Evolutionary conservation across 1,140 invertebrate genomes (phyloP).

Genomic region (Drosophila yakuba): DNA sequence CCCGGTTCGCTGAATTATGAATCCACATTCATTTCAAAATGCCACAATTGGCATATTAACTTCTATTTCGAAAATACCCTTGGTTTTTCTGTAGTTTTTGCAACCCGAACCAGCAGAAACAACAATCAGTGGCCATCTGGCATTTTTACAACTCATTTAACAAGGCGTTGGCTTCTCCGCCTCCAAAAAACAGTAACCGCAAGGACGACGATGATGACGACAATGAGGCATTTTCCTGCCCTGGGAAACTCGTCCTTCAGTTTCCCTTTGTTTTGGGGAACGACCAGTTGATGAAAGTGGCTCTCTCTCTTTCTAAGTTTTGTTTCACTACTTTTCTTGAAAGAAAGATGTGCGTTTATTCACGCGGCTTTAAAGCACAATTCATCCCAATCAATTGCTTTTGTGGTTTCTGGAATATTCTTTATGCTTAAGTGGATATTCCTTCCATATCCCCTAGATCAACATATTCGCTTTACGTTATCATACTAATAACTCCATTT

Average conservation of each 20-base stretch:
- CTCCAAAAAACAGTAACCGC: slow-evolving; percentile 36
- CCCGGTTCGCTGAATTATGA: no score
- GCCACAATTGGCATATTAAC: background rate
- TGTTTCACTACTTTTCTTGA: no score
- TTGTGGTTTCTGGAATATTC: no score
- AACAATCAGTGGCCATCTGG: slow-evolving; percentile 43
- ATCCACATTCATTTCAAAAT: no score
- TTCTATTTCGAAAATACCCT: background rate
- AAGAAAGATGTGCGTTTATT: no score
- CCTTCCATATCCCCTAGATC: background rate
- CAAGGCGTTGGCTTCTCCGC: slow-evolving; percentile 42
- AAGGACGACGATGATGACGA: slow-evolving; percentile 39
- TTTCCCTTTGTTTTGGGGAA: background rate
- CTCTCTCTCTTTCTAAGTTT: no score
- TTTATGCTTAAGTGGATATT: no score
- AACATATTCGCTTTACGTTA: no score
- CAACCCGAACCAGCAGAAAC: background rate
- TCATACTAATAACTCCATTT: background rate
- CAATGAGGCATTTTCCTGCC: slow-evolving; percentile 22
- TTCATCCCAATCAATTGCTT: no score
- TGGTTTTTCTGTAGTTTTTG: background rate
- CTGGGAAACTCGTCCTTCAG: background rate
- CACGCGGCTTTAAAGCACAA: no score
- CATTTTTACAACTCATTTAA: slow-evolving; percentile 80
- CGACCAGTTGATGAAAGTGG: background rate